Base-by-base conservation (phyloP, 2,888 invertebrate species). In the Cephus sareptanus region DNA sequence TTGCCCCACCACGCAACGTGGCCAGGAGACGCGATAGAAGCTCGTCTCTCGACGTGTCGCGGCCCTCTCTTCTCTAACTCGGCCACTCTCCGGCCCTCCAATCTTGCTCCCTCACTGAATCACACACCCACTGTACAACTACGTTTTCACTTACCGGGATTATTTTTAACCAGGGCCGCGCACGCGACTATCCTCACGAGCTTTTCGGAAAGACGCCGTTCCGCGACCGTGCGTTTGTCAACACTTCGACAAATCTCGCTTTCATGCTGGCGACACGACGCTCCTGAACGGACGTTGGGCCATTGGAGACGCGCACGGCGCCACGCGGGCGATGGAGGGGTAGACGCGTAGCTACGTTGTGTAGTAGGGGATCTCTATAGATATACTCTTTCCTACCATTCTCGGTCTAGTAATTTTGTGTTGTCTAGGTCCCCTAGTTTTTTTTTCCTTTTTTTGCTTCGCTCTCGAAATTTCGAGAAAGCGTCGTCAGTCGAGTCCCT, bases 61-160 rank as follows among this genome's bases (percentile, higher is more conserved):
- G 56, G 56, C 56, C 56, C 56, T 56, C 56, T 77, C 74, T 75
- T 69, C 73, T n/a, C 74, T 30, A 71, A 74, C 69, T 75, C 11
- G 80, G 73, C 77, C 75, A 71, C 80, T 73, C 69, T 70, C 77
- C 74, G 78, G 78, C 76, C 79, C 75, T 79, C 74, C 73, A 76
- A 78, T 71, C 71, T 71, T 34, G 31, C 71, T 71, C 31, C 71
- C 31, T 71, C 56, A 56, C 56, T 56, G 23, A 56, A 56, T 56
- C 74, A 73, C 71, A 77, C 69, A 34, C 71, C 9, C 71, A 71
- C 31, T 71, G 71, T 71, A 15, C 71, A 31, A 71, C 71, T 34
- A 80, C 80, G 80, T 83, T 85, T 84, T 77, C 82, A 84, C 84
- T 86, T 84, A 84, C 83, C 82, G 79, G 77, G 23, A 56, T 56